phyloP scores from a whole-genome alignment of 1,140 invertebrate species.

The Hyphantria cunea region DNA sequence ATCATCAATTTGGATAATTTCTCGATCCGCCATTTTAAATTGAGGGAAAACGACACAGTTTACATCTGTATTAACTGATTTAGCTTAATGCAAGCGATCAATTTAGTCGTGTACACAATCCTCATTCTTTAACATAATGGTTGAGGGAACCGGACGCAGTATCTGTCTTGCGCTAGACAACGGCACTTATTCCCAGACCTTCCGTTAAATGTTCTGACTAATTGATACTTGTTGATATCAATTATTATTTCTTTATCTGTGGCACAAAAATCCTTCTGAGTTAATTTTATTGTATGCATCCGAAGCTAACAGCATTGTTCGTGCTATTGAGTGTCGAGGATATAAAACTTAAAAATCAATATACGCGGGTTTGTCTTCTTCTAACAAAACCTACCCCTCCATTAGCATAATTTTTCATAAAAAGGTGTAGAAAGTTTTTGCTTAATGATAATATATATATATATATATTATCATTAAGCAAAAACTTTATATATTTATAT shows the following conservation, averaged over 20 bases:
- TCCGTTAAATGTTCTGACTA: constrained; percentile 50
- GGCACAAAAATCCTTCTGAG: constrained; percentile 24
- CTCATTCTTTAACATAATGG: constrained; percentile 46
- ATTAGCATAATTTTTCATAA: no score
- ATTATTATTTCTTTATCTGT: constrained; percentile 46
- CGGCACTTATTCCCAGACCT: constrained; percentile 50
- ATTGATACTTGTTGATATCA: constrained; percentile 37
- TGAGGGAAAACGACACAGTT: constrained; percentile 5
- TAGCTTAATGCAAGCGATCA: constrained; percentile 38
- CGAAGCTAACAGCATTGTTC: constrained; percentile 6
- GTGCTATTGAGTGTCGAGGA: not conserved
- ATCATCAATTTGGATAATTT: constrained; percentile 1
- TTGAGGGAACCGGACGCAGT: constrained; percentile 39
- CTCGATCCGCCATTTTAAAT: constrained; percentile 3
- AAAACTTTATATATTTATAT: no score
- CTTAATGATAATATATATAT: no score
- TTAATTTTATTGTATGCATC: constrained; percentile 8
- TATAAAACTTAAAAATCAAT: no score
- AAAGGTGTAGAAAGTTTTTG: no score
- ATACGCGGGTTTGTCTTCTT: no score
- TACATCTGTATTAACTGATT: constrained; percentile 27
- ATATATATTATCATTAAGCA: no score
- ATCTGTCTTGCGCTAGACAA: constrained; percentile 44
- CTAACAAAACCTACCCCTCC: no score
- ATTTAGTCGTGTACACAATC: constrained; percentile 40